Evolutionary conservation across 2,113 vertebrate genomes (phyloP).

Genomic region (Oxygymnocypris stewartii): DNA sequence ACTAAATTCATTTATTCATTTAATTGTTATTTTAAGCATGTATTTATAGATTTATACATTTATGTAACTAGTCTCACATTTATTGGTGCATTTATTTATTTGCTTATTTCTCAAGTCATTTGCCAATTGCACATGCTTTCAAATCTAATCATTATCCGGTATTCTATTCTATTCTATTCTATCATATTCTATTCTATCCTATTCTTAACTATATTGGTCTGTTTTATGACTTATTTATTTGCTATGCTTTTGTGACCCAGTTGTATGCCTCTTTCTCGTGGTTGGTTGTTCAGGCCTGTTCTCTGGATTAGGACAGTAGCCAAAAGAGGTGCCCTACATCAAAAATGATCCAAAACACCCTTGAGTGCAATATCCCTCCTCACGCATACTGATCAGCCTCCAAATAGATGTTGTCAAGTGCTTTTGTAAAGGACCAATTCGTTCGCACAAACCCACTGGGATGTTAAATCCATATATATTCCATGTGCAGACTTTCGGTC

Average conservation of each 20-base stretch:
- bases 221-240: not conserved
- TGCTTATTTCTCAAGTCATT: not conserved
- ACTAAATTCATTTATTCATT: not conserved
- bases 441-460: not conserved
- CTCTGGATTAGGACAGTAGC: conserved; percentile 38
- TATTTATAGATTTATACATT: not conserved
- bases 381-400: conserved; percentile 37
- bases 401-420: conserved; percentile 8
- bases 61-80: not conserved
- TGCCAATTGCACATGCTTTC: not conserved
- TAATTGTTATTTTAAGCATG: not conserved
- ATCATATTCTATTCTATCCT: not conserved
- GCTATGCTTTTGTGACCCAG: conserved; percentile 30
- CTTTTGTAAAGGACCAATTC: not conserved
- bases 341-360: conserved; percentile 11
- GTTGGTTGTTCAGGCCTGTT: not conserved
- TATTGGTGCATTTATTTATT: not conserved
- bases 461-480: not conserved
- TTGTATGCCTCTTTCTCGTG: conserved; percentile 8
- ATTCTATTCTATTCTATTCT: not conserved
- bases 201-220: not conserved
- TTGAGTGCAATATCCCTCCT: not conserved
- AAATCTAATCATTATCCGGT: not conserved
- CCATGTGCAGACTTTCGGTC: not conserved
- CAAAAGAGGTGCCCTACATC: conserved; percentile 35